phyloP scores from a whole-genome alignment of 1,140 invertebrate species.

The Heliconius congener region DNA sequence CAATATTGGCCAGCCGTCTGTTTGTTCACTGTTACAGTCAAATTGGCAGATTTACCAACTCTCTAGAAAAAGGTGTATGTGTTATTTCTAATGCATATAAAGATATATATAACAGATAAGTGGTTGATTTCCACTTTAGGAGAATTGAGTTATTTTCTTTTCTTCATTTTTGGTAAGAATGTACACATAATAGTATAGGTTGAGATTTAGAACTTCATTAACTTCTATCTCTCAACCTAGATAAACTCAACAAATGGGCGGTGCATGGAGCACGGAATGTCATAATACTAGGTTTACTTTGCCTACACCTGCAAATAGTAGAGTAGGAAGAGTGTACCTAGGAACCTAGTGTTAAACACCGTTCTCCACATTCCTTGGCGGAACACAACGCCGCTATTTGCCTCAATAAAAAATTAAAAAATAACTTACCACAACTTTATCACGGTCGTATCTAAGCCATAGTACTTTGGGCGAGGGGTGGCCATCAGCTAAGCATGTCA shows the following conservation, averaged over 20 bases:
- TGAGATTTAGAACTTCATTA: no score
- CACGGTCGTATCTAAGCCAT: constrained; percentile 89
- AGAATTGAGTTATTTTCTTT: no score
- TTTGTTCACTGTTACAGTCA: constrained; percentile 87
- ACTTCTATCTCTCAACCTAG: no score
- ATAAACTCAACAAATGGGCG: no score
- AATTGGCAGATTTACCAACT: constrained; percentile 87
- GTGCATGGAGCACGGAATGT: no score
- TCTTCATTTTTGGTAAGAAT: no score
- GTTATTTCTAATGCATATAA: not conserved
- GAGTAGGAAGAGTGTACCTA: not conserved
- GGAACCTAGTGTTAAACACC: not conserved
- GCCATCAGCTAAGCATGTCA: constrained; percentile 93
- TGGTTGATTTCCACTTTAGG: no score
- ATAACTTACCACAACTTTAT: constrained; percentile 65
- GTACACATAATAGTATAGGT: no score
- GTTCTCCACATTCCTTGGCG: not conserved
- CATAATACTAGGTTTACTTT: not conserved
- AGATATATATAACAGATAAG: no score
- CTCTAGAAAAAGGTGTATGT: constrained; percentile 69
- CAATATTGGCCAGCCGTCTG: constrained; percentile 92
- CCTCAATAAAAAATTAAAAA: not conserved
- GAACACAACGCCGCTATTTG: not conserved
- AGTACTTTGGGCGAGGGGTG: constrained; percentile 94
- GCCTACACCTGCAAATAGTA: not conserved